Evolutionary conservation across 2,797 vertebrate species (phyloP).

Genomic region (Triplophysa yarkandensis): DNA sequence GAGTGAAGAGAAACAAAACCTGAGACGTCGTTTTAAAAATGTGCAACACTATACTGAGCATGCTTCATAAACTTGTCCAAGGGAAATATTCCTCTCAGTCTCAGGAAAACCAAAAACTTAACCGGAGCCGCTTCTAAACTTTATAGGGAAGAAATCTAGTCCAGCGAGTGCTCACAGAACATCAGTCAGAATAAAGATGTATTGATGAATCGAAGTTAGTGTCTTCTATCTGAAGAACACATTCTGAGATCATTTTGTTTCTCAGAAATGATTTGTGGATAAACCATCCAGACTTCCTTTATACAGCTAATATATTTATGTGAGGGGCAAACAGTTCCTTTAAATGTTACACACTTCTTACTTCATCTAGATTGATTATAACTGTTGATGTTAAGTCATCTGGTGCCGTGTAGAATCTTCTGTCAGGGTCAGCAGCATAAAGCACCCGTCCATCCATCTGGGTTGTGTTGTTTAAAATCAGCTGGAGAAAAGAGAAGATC

Average conservation of each 20-base stretch:
- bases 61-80: slow-evolving; percentile 53
- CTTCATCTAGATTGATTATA: slow-evolving; percentile 17
- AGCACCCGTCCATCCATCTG: slow-evolving; percentile 65
- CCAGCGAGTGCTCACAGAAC: slow-evolving; percentile 26
- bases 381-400: slow-evolving; percentile 28
- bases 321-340: slow-evolving; percentile 4
- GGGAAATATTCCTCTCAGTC: slow-evolving; percentile 57
- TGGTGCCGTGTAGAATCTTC: slow-evolving; percentile 7
- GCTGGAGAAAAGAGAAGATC: slow-evolving; percentile 51
- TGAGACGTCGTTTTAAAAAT: slow-evolving; percentile 49
- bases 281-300: slow-evolving; percentile 30
- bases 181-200: slow-evolving; percentile 24
- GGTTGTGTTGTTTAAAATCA: slow-evolving; percentile 4
- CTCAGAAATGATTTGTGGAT: slow-evolving; percentile 37
- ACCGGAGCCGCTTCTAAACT: slow-evolving; percentile 44
- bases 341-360: slow-evolving; percentile 1
- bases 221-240: slow-evolving; percentile 22
- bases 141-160: slow-evolving; percentile 48
- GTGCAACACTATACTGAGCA: slow-evolving; percentile 56
- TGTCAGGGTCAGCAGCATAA: slow-evolving; percentile 13
- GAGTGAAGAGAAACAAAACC: slow-evolving; percentile 50
- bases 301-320: slow-evolving; percentile 22
- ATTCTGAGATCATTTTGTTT: slow-evolving; percentile 21
- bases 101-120: slow-evolving; percentile 56
- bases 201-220: slow-evolving; percentile 10